Evolutionary conservation across 2,797 vertebrate genomes (phyloP).

Genomic region (Catamblyrhynchus diadema): DNA sequence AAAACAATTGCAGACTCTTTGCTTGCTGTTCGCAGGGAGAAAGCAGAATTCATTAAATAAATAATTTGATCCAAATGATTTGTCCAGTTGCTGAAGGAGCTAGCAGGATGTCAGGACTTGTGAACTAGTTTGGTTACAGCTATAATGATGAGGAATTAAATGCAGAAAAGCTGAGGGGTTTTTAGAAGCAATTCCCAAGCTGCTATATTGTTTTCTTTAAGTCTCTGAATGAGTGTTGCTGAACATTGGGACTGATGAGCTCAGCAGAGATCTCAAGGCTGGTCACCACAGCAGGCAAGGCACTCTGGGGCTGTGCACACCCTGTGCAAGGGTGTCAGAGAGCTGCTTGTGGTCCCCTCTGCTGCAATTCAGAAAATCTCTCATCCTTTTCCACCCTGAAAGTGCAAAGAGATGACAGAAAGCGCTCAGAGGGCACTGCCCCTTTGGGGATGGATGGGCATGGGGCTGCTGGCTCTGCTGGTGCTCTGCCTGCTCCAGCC

Average conservation of each 20-base stretch:
- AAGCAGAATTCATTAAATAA: not conserved
- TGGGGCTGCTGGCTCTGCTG: not conserved
- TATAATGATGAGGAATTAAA: not conserved
- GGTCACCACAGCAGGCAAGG: not conserved
- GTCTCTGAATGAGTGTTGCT: not conserved
- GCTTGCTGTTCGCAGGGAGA: not conserved
- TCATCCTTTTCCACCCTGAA: accelerated
- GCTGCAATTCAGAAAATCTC: not conserved
- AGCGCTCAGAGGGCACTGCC: accelerated
- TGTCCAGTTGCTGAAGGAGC: constrained; percentile 32
- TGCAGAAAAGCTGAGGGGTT: not conserved
- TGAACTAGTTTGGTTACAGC: not conserved
- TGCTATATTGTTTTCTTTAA: not conserved
- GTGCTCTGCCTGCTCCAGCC: not conserved
- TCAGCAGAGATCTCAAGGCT: not conserved
- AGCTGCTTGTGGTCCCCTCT: not conserved
- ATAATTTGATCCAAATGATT: constrained; percentile 39
- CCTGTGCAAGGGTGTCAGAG: accelerated
- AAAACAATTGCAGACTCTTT: constrained; percentile 3
- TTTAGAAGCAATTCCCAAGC: not conserved
- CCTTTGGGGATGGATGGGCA: accelerated
- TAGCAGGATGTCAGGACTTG: not conserved
- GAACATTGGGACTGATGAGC: accelerated
- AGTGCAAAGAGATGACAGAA: not conserved
- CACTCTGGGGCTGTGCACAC: accelerated